These are phyloP conservation scores for Anser brachyrhynchus DNA, from an alignment of 2,113 vertebrate species.

Conservation along the genomic window DNA sequence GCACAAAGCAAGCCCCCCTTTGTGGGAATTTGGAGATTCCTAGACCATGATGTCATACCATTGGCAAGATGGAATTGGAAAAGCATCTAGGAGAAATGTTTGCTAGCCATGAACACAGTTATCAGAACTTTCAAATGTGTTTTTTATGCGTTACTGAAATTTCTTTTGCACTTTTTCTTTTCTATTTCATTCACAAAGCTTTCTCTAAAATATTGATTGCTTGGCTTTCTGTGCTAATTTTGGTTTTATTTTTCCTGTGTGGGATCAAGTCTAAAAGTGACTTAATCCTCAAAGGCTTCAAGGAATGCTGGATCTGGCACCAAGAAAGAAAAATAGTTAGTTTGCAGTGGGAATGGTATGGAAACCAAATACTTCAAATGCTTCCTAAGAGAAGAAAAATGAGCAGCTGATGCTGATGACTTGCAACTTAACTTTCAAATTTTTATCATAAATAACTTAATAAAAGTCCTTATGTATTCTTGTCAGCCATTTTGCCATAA, in stretches of 20 bases:
- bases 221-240: background rate
- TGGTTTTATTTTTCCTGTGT: slow-evolving; percentile 39
- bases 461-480: background rate
- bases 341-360: slow-evolving; percentile 57
- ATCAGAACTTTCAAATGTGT: background rate
- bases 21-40: background rate
- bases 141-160: background rate
- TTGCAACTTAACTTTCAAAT: background rate
- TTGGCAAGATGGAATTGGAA: background rate
- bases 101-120: background rate
- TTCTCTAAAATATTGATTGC: slow-evolving; percentile 28
- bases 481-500: background rate
- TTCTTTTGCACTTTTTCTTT: background rate
- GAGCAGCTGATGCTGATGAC: slow-evolving; percentile 13
- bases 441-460: background rate
- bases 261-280: slow-evolving; percentile 53
- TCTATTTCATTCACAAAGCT: background rate
- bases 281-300: slow-evolving; percentile 49
- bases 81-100: background rate
- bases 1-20: background rate
- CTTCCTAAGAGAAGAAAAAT: slow-evolving; percentile 51
- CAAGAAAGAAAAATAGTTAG: slow-evolving; percentile 46
- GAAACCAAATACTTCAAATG: slow-evolving; percentile 61
- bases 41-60: background rate
- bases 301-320: slow-evolving; percentile 65